These are phyloP conservation scores for Vanessa tameamea DNA, from an alignment of 1,140 invertebrate genomes.

Conservation along the genomic window DNA sequence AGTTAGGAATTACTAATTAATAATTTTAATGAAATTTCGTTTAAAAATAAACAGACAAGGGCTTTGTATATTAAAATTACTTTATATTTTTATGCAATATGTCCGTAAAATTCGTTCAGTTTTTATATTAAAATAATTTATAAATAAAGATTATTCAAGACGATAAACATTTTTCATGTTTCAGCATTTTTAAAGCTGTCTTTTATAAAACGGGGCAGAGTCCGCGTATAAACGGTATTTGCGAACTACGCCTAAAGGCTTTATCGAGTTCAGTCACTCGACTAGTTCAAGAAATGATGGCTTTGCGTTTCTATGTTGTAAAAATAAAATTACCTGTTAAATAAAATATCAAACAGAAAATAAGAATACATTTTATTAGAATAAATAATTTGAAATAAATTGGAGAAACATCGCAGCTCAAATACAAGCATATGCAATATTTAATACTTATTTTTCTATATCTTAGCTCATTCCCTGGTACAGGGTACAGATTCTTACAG, in stretches of 20 bases:
- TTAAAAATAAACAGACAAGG: not conserved
- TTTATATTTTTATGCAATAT: not conserved
- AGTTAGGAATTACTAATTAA: conserved; percentile 20
- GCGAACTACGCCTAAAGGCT: not conserved
- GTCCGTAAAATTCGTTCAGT: not conserved
- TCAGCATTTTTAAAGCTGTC: not conserved
- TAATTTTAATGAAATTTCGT: not conserved
- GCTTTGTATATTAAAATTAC: not conserved
- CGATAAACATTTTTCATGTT: not conserved
- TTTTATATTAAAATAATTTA: not conserved
- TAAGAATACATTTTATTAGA: too few relatives aligned
- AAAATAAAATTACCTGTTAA: not conserved
- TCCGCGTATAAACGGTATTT: not conserved
- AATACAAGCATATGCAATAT: too few relatives aligned
- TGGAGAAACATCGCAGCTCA: too few relatives aligned
- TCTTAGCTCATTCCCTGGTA: too few relatives aligned
- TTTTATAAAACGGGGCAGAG: not conserved
- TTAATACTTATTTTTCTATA: too few relatives aligned
- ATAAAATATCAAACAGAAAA: not conserved
- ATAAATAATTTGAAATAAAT: too few relatives aligned
- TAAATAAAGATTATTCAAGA: not conserved
- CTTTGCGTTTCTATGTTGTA: not conserved
- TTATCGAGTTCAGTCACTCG: not conserved
- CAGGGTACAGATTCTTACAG: too few relatives aligned
- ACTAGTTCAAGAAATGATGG: not conserved